phyloP scores from a whole-genome alignment of 2,113 vertebrate genomes.

The Oryzias melastigma region DNA sequence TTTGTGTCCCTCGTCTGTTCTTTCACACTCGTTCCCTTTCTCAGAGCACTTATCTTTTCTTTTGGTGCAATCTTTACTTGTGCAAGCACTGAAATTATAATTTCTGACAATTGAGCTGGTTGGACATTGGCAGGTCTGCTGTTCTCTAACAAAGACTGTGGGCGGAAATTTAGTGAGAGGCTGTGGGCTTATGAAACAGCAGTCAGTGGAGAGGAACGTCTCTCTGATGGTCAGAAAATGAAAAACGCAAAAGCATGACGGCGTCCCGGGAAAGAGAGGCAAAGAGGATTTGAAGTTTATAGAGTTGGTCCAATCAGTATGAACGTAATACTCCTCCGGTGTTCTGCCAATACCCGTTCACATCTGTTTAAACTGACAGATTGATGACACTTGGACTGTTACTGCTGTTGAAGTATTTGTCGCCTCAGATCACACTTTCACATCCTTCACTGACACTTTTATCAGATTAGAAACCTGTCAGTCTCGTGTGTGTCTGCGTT shows the following conservation, averaged over 20 bases:
- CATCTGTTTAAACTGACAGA: conserved; percentile 33
- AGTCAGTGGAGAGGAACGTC: conserved; percentile 17
- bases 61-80: not conserved
- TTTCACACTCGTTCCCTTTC: not conserved
- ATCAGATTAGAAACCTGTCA: conserved; percentile 44
- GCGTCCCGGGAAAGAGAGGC: conserved; percentile 2
- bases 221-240: conserved; percentile 19
- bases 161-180: conserved; percentile 42
- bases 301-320: conserved; percentile 1
- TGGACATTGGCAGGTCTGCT: conserved; percentile 27
- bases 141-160: conserved; percentile 37
- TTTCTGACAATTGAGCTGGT: conserved; percentile 27
- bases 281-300: conserved; percentile 3
- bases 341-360: conserved; percentile 30
- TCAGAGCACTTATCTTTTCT: not conserved
- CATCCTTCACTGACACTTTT: conserved; percentile 37
- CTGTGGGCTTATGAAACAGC: conserved; percentile 34
- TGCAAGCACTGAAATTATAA: not conserved
- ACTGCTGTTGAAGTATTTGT: conserved; percentile 50
- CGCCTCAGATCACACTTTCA: conserved; percentile 46
- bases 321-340: not conserved
- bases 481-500: not conserved
- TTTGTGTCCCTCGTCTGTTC: too few species aligned
- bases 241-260: conserved; percentile 8
- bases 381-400: conserved; percentile 28